Conservation (phyloP, 1,140 invertebrate species). For the Leguminivora glycinivorella region DNA sequence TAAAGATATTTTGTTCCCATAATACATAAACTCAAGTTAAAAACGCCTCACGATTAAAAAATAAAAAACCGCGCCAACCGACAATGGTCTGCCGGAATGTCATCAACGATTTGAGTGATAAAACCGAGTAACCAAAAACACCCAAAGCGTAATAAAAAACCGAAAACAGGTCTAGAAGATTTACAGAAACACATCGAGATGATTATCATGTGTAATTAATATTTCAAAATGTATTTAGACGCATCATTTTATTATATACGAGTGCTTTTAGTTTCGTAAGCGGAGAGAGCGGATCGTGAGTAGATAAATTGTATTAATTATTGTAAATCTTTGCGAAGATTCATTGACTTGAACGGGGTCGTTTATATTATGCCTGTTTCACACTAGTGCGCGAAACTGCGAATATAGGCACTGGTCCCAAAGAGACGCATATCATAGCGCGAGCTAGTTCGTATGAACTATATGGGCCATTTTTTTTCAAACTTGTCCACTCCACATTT, state of each 20-base stretch:
- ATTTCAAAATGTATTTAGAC: slow-evolving; percentile 21
- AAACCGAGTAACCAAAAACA: slow-evolving; percentile 28
- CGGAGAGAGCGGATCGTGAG: neutral
- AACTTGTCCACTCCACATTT: too few species aligned
- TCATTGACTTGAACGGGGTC: neutral
- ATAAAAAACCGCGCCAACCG: slow-evolving; percentile 19
- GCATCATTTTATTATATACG: slow-evolving; percentile 15
- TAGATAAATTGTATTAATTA: slow-evolving; percentile 23
- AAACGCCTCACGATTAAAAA: slow-evolving; percentile 27
- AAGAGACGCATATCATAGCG: too few species aligned
- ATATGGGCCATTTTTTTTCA: too few species aligned
- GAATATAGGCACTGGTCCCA: too few species aligned
- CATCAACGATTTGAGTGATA: slow-evolving; percentile 30
- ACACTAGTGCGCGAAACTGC: neutral
- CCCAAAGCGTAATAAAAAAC: slow-evolving; percentile 24
- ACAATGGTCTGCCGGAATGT: slow-evolving; percentile 31
- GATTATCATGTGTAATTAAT: slow-evolving; percentile 30
- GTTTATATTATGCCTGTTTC: neutral
- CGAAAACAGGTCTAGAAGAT: slow-evolving; percentile 29
- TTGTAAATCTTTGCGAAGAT: slow-evolving; percentile 24
- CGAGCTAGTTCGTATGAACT: too few species aligned
- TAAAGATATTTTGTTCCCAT: too few species aligned
- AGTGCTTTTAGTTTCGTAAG: slow-evolving; percentile 26
- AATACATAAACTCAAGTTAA: too few species aligned
- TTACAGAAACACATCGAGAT: slow-evolving; percentile 22